Evolutionary conservation across 2,888 invertebrate species (phyloP).

Genomic region (Ceraclea dissimilis): DNA sequence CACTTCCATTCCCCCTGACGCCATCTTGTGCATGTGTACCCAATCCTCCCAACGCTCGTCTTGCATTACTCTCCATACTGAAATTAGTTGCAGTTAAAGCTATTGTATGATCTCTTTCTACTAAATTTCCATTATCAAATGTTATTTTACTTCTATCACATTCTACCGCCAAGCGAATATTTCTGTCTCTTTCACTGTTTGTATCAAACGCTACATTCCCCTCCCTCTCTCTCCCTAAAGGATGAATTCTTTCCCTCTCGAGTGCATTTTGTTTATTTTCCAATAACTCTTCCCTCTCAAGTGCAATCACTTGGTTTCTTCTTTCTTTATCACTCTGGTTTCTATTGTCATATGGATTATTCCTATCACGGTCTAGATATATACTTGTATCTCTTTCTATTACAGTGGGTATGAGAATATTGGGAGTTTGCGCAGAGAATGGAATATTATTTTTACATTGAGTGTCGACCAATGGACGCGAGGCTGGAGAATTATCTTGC

Average conservation of each 20-base stretch:
- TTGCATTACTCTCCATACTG: conserved; percentile 12
- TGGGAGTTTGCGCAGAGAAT: conserved; percentile 10
- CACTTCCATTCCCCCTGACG: conserved; percentile 33
- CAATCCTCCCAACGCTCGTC: conserved; percentile 42
- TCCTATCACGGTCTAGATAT: conserved; percentile 13
- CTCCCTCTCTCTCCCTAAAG: conserved; percentile 13
- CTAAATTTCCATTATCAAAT: background rate
- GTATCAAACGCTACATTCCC: conserved; percentile 14
- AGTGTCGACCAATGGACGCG: conserved; percentile 7
- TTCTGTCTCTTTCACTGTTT: conserved; percentile 12
- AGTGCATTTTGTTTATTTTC: conserved; percentile 2
- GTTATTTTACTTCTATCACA: conserved; percentile 10
- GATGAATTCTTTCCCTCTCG: conserved; percentile 30
- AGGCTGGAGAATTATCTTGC: background rate
- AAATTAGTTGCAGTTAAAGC: conserved; percentile 8
- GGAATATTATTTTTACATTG: conserved; percentile 6
- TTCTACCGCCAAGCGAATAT: conserved; percentile 11
- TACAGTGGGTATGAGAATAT: conserved; percentile 3
- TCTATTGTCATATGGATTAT: conserved; percentile 9
- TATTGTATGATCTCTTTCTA: conserved; percentile 30
- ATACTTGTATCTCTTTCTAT: conserved; percentile 15
- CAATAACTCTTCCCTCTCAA: background rate
- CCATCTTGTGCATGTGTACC: conserved; percentile 43
- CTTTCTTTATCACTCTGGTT: conserved; percentile 1
- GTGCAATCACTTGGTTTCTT: too few species aligned